A percentile compares a stretch with the other conserved stretches of the same genome.
Evolutionary conservation across 2,113 vertebrate genomes (phyloP).

Genomic region (Rhagologus leucostigma): DNA sequence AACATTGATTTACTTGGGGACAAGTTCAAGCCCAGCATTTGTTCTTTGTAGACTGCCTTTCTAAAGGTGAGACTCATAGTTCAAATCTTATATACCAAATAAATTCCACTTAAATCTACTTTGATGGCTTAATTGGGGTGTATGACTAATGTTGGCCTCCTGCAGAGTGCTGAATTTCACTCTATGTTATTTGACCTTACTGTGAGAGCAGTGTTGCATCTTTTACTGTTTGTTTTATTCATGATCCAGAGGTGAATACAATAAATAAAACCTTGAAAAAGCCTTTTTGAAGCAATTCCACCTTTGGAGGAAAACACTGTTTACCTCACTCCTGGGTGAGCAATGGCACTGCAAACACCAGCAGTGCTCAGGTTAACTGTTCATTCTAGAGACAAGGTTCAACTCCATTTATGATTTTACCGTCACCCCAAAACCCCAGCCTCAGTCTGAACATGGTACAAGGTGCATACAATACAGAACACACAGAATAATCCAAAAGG

Average conservation of each 20-base stretch:
- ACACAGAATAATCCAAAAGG: neutral
- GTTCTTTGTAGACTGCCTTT: constrained; percentile 49
- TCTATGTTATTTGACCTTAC: constrained; percentile 39
- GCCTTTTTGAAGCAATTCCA: neutral
- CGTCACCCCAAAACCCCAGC: neutral
- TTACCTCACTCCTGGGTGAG: neutral
- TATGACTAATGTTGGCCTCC: constrained; percentile 8
- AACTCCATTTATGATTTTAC: neutral
- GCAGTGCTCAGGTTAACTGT: neutral
- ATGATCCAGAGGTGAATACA: constrained; percentile 46
- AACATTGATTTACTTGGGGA: constrained; percentile 60
- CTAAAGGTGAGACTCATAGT: constrained; percentile 57
- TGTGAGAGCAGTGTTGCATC: neutral
- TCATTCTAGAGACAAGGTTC: neutral
- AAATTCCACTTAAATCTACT: constrained; percentile 53
- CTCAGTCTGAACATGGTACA: neutral
- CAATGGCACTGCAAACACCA: neutral
- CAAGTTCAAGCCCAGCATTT: constrained; percentile 53
- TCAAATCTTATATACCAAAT: constrained; percentile 35
- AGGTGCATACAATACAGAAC: neutral
- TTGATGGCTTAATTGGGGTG: constrained; percentile 59
- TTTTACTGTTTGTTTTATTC: constrained; percentile 61
- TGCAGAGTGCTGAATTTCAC: constrained; percentile 10
- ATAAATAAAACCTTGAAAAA: constrained; percentile 39
- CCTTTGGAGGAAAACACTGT: neutral